phyloP scores from a whole-genome alignment of 1,140 invertebrate species.

The Scylla paramamosain region DNA sequence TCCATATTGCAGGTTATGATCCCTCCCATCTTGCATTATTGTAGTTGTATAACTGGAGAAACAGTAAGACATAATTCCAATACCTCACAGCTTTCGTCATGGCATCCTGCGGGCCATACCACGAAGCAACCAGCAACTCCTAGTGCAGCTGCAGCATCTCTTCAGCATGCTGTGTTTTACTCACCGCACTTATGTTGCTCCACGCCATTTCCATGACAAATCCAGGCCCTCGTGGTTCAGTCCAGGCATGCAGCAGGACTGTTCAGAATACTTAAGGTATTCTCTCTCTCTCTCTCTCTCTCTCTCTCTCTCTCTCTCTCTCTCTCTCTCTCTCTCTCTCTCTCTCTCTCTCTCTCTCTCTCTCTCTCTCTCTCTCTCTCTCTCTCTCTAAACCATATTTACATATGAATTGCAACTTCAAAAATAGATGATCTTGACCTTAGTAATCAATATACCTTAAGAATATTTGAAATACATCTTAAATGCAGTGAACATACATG shows the following conservation, averaged over 20 bases:
- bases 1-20: too few species aligned
- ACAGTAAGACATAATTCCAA: too few species aligned
- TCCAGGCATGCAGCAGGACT: constrained; percentile 90
- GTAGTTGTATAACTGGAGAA: too few species aligned
- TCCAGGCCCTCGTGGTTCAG: constrained; percentile 88
- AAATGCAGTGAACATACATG: not conserved
- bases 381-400: too few species aligned
- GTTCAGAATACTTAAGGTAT: constrained; percentile 91
- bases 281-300: constrained; percentile 56
- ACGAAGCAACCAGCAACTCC: constrained; percentile 81
- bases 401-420: too few species aligned
- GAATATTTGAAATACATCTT: not conserved
- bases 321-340: constrained; percentile 28
- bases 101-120: constrained; percentile 82
- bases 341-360: constrained; percentile 24
- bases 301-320: constrained; percentile 54
- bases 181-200: constrained; percentile 80
- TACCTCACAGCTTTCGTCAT: constrained; percentile 83
- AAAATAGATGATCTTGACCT: too few species aligned
- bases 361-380: not conserved
- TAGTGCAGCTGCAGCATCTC: constrained; percentile 86
- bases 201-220: constrained; percentile 85
- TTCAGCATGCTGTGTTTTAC: constrained; percentile 85
- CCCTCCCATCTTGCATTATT: too few species aligned
- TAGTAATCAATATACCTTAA: not conserved